phyloP scores from a whole-genome alignment of 2,113 vertebrate genomes.

The Picathartes gymnocephalus region DNA sequence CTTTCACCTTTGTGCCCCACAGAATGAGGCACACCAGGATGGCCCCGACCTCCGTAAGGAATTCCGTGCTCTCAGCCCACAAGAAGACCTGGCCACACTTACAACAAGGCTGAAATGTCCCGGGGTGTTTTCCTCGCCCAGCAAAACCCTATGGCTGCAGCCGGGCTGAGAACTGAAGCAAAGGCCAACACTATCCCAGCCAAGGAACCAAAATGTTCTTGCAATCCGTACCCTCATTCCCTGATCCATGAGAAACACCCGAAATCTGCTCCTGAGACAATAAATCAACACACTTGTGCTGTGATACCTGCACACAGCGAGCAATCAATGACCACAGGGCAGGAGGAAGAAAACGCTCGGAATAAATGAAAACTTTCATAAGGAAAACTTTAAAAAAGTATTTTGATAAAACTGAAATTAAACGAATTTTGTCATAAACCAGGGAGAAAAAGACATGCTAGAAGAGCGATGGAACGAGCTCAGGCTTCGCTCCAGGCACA shows the following conservation, averaged over 20 bases:
- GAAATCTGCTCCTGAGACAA: neutral
- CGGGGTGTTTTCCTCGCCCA: neutral
- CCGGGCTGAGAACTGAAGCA: accelerated
- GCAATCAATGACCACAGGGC: accelerated
- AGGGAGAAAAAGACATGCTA: accelerated
- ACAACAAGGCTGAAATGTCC: accelerated
- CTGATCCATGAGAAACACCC: accelerated
- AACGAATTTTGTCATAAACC: neutral
- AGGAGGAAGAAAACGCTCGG: accelerated
- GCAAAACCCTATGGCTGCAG: neutral
- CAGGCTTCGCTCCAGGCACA: neutral
- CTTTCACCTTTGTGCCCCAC: neutral
- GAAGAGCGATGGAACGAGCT: accelerated
- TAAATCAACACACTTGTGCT: accelerated
- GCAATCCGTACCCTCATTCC: accelerated
- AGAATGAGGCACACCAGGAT: accelerated
- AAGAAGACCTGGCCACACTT: neutral
- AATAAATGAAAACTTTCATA: neutral
- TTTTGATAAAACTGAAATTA: neutral
- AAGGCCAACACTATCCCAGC: accelerated
- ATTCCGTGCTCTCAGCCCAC: neutral
- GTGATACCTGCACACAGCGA: accelerated
- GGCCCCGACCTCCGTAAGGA: accelerated
- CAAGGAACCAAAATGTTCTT: accelerated
- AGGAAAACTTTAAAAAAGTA: accelerated